Evolutionary conservation across 2,888 invertebrate genomes (phyloP).

Genomic region (Protodeltote pygarga): DNA sequence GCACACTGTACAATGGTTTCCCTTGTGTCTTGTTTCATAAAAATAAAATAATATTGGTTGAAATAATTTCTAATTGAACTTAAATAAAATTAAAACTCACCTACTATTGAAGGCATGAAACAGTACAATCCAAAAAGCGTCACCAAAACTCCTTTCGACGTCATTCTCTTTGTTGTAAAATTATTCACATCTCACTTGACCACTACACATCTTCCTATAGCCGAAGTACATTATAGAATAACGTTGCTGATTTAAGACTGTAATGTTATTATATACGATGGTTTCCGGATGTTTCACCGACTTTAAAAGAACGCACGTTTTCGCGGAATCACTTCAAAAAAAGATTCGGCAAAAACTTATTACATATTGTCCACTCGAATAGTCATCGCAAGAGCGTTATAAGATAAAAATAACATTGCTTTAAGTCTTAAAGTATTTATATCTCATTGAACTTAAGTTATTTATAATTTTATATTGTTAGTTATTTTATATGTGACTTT

Average conservation of each 20-base stretch:
- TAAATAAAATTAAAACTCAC: slow-evolving; percentile 19
- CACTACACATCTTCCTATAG: not conserved
- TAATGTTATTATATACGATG: slow-evolving; percentile 3
- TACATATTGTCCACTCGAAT: slow-evolving; percentile 6
- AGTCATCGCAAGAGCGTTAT: not conserved
- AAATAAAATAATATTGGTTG: no score
- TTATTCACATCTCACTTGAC: not conserved
- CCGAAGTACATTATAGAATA: slow-evolving; percentile 24
- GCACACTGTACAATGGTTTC: no score
- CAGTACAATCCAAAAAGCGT: slow-evolving; percentile 30
- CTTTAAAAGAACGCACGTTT: slow-evolving; percentile 8
- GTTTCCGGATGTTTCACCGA: slow-evolving; percentile 23
- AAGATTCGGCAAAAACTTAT: slow-evolving; percentile 39
- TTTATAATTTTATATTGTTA: no score
- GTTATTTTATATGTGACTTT: no score
- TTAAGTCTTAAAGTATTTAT: not conserved
- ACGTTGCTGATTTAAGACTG: slow-evolving; percentile 7
- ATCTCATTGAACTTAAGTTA: no score
- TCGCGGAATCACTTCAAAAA: slow-evolving; percentile 37
- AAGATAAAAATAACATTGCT: not conserved
- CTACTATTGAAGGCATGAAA: slow-evolving; percentile 1
- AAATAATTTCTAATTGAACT: not conserved
- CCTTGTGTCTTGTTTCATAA: no score
- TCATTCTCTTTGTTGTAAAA: slow-evolving; percentile 20
- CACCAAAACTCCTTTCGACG: slow-evolving; percentile 3